Percentiles rank a stretch among this genome's conserved stretches.
Evolutionary conservation across 2,113 vertebrate genomes (phyloP).

Genomic region (Centropristis striata): DNA sequence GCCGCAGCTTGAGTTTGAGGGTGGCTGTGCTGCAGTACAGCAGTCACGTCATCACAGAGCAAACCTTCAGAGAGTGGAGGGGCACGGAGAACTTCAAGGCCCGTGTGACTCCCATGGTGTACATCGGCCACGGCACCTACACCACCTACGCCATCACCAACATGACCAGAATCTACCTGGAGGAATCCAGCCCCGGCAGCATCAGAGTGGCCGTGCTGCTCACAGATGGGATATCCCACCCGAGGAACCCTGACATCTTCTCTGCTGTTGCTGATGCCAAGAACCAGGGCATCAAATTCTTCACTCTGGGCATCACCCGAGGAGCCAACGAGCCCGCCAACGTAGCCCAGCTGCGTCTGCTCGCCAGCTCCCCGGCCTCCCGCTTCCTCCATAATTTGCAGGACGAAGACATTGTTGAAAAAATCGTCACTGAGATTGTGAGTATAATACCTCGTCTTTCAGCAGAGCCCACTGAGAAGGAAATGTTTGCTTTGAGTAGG

Average conservation of each 20-base stretch:
- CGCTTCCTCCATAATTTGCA: conserved; percentile 90
- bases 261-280: conserved; percentile 92
- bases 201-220: conserved; percentile 89
- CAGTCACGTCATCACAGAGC: conserved; percentile 91
- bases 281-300: conserved; percentile 91
- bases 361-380: conserved; percentile 89
- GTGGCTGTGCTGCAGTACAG: conserved; percentile 93
- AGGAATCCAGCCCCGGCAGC: conserved; percentile 85
- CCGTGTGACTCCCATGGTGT: conserved; percentile 85
- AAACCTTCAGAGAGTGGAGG: conserved; percentile 90
- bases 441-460: conserved; percentile 74
- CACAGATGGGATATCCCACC: conserved; percentile 90
- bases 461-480: conserved; percentile 13
- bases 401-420: conserved; percentile 86
- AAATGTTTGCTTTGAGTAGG: conserved; percentile 43
- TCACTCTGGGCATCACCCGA: conserved; percentile 90
- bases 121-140: conserved; percentile 93
- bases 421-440: conserved; percentile 89
- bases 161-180: conserved; percentile 90
- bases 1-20: conserved; percentile 86
- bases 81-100: conserved; percentile 89
- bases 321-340: conserved; percentile 88
- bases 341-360: conserved; percentile 87
- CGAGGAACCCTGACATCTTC: conserved; percentile 93
- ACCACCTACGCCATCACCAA: conserved; percentile 95